phyloP scores from a whole-genome alignment of 2,888 invertebrate species.

The Himalopsyche tibetana region DNA sequence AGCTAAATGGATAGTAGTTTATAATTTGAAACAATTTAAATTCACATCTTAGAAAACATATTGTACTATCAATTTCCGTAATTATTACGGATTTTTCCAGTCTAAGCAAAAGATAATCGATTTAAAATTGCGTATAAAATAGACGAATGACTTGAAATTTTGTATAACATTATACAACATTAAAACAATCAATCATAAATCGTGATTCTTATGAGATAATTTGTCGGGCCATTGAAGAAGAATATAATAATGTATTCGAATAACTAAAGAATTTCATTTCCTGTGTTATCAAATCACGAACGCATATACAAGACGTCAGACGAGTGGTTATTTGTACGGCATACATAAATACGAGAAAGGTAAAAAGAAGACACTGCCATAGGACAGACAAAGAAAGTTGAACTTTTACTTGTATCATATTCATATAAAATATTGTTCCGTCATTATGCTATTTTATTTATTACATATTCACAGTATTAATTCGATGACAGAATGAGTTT shows the following conservation, averaged over 20 bases:
- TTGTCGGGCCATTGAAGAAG: not conserved
- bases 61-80: too few species aligned
- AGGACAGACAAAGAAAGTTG: not conserved
- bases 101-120: not conserved
- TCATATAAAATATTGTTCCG: too few species aligned
- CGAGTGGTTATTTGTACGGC: conserved; percentile 5
- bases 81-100: too few species aligned
- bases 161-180: not conserved
- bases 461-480: too few species aligned
- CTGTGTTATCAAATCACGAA: conserved; percentile 11
- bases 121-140: not conserved
- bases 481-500: too few species aligned
- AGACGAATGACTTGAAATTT: not conserved
- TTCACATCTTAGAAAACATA: too few species aligned
- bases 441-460: too few species aligned
- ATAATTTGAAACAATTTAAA: too few species aligned
- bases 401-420: not conserved
- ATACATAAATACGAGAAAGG: conserved; percentile 21
- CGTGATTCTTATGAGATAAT: conserved; percentile 22
- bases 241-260: conserved; percentile 20
- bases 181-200: conserved; percentile 9
- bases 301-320: not conserved
- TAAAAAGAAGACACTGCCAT: not conserved
- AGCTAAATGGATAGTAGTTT: too few species aligned
- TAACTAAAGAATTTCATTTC: conserved; percentile 6